Base-by-base conservation (phyloP, 2,113 vertebrate genomes). In the Gnathonemus longibarbis region DNA sequence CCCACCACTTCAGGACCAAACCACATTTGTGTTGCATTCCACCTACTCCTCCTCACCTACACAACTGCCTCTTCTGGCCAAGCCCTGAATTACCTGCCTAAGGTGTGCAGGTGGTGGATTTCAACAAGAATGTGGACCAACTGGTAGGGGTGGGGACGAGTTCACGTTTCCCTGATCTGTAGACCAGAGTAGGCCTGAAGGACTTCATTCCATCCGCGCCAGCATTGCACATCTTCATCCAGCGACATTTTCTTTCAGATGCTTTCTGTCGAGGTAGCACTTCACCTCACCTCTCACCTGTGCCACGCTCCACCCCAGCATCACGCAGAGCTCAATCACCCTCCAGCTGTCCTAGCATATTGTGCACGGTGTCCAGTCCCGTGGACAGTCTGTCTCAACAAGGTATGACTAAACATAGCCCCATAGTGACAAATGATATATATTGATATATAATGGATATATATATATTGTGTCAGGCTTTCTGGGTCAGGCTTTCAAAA, bases 331-430 rank as follows among this genome's bases (percentile, higher is more conserved):
- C 91, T 92, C 94, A 92, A 91, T 93, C 94, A 62, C 93, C 94
- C 89, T 93, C 91, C 92, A 93, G 93, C 92, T 94, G 91, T 91
- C 94, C 92, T 93, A 95, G 91, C 94, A 94, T 95, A 92, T 95
- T 96, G 21, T 92, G 94, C 93, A 94, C 94, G 49, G 95, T 94
- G 77, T 95, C 84, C 27, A 89, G 46, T 66, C 90, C 93, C 42
- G 88, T 90, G 87, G 95, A 94, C 88, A 77, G 53, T 92, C 94
- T 93, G 58, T 86, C 45, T 42, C 91, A 87, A 46, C 93, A 95
- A 95, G 95, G 95, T 95, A 95, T 83, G 87, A 35, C 52, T n/a
- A 89, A 31, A 45, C 52, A 70, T 70, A 42, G 31, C 48, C 70
- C 24, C 10, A 5, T 10, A 17, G 31, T 77, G 13, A 19, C 39